These are phyloP conservation scores for Monochamus saltuarius DNA, from an alignment of 1,140 invertebrate species.

Conservation along the genomic window DNA sequence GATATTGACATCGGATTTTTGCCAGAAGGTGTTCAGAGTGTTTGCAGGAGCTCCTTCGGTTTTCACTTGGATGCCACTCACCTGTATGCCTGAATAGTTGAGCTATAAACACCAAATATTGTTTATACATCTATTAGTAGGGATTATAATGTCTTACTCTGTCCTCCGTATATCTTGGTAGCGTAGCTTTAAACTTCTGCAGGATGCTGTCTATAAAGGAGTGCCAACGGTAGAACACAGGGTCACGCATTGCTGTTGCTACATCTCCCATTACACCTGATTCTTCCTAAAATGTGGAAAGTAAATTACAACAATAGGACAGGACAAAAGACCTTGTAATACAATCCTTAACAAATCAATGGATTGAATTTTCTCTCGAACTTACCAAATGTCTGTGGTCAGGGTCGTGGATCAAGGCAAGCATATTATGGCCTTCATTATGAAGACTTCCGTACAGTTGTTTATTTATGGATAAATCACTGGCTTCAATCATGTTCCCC, in stretches of 20 bases:
- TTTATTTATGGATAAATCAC: constrained; percentile 48
- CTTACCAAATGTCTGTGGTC: constrained; percentile 50
- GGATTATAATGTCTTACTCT: constrained; percentile 54
- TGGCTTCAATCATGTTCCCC: constrained; percentile 54
- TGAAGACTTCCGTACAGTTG: constrained; percentile 62
- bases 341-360: no score
- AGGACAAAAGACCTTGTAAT: no score
- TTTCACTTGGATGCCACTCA: constrained; percentile 58
- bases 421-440: constrained; percentile 60
- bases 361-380: constrained; percentile 54
- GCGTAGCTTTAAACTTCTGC: constrained; percentile 69
- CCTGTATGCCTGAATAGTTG: constrained; percentile 62
- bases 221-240: constrained; percentile 83
- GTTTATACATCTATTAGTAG: no score
- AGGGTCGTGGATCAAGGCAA: constrained; percentile 61
- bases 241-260: constrained; percentile 76
- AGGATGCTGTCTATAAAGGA: constrained; percentile 78
- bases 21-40: constrained; percentile 68
- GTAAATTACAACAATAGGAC: constrained; percentile 67
- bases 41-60: constrained; percentile 55
- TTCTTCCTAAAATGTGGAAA: constrained; percentile 54
- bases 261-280: constrained; percentile 66
- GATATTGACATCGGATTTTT: constrained; percentile 71
- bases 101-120: constrained; percentile 64
- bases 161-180: constrained; percentile 61